Conservation (phyloP, 2,888 invertebrate genomes). For the Habroteleia sp. region DNA sequence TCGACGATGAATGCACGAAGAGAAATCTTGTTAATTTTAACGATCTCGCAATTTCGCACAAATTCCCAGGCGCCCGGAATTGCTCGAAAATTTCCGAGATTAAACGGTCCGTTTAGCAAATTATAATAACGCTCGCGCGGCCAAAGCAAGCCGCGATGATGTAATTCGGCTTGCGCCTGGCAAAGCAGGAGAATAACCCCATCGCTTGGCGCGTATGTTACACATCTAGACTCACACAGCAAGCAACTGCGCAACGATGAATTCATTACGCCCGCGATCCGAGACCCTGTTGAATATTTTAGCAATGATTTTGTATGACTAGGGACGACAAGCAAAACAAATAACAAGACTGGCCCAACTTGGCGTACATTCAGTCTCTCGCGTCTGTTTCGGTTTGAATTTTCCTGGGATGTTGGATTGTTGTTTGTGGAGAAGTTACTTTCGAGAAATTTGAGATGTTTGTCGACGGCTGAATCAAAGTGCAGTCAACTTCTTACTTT, state of each 20-base stretch:
- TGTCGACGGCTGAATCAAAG: slow-evolving; percentile 27
- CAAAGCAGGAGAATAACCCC: slow-evolving; percentile 54
- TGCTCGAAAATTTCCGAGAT: slow-evolving; percentile 62
- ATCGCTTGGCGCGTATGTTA: slow-evolving; percentile 47
- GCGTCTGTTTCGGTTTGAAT: slow-evolving; percentile 34
- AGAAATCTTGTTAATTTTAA: slow-evolving; percentile 64
- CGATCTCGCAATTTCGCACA: slow-evolving; percentile 53
- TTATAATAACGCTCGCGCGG: slow-evolving; percentile 59
- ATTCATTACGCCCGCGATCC: slow-evolving; percentile 58
- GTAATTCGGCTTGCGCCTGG: slow-evolving; percentile 58
- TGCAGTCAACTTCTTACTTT: slow-evolving; percentile 14
- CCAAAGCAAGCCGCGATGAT: slow-evolving; percentile 60
- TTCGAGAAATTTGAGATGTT: slow-evolving; percentile 53
- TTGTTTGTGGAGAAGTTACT: slow-evolving; percentile 49
- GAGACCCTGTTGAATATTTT: slow-evolving; percentile 61
- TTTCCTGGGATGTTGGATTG: slow-evolving; percentile 39
- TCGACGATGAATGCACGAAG: slow-evolving; percentile 30
- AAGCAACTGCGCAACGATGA: slow-evolving; percentile 62
- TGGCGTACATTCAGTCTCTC: slow-evolving; percentile 19
- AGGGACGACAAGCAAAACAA: slow-evolving; percentile 58
- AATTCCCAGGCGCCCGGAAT: slow-evolving; percentile 49
- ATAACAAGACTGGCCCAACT: slow-evolving; percentile 56
- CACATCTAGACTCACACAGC: slow-evolving; percentile 47
- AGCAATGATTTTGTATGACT: slow-evolving; percentile 58
- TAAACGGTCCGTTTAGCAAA: slow-evolving; percentile 63